Evolutionary conservation across 2,888 invertebrate genomes (phyloP), one percentile per base, ranked within the genome.

Genomic region (Salpingus planirostris): DNA sequence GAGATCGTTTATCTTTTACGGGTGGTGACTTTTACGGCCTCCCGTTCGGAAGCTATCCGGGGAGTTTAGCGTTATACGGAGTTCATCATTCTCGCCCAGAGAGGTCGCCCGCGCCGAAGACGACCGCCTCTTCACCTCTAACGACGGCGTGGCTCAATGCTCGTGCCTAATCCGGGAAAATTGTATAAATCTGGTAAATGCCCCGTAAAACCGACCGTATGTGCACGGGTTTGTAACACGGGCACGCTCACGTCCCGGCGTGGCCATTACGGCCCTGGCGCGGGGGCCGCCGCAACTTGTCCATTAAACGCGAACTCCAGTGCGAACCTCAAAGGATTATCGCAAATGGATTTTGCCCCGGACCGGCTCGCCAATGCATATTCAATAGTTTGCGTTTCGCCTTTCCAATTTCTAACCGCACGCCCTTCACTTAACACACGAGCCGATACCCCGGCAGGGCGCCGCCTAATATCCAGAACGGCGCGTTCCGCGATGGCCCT

Each of bases 301-400:
- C 50, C 52, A 51, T 51, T 52, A 52, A 50, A 50, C 40, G 43
- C 44, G 47, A 48, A 50, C 47, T 47, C 49, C 34, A 32, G 34
- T 39, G 31, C 34, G 44, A 50, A 47, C 52, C 54, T 50, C 53
- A 44, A 47, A 50, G 53, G 56, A 56, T 56, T 56, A 55, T 50
- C 41, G 48, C 47, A 54, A 55, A 55, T 54, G 54, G 53, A 55
- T 54, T 54, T 52, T 40, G 38, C 40, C 38, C 26, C 24, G 33
- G 43, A 44, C 40, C 44, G 42, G 29, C 36, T 37, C 29, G 34
- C 44, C 46, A 39, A 47, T 51, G 50, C 50, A 51, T 51, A 51
- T 51, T 51, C 51, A 51, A 50, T 50, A 51, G 51, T 49, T 50
- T 51, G 44, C 46, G 35, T 46, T 47, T 41, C 40, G 41, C 43